Percentiles rank a stretch among this genome's conserved stretches.
Conservation (phyloP, 2,797 vertebrate species). For the Neosilurus mollespiculum region DNA sequence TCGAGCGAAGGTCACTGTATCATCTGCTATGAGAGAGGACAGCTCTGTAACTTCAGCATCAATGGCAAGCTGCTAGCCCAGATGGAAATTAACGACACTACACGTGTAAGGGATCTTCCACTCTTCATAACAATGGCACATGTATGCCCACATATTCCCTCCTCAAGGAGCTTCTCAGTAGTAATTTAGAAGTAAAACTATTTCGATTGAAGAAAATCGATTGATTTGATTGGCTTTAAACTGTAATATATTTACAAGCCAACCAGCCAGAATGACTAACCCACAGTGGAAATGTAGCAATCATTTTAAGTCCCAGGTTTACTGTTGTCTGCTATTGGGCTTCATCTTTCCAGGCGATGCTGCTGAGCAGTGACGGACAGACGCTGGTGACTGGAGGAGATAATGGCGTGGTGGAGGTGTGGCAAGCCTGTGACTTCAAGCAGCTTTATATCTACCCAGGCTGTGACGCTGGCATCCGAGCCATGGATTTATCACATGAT, state of each 20-base stretch:
- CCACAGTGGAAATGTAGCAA: not conserved
- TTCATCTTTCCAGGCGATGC: conserved; percentile 79
- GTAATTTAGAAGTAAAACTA: not conserved
- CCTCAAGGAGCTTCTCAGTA: not conserved
- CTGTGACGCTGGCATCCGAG: conserved; percentile 95
- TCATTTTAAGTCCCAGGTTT: not conserved
- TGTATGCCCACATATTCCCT: not conserved
- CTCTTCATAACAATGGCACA: not conserved
- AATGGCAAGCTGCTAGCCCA: conserved; percentile 97
- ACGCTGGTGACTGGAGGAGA: conserved; percentile 97
- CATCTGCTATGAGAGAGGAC: conserved; percentile 96
- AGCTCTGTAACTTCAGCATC: conserved; percentile 99
- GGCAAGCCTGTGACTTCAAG: conserved; percentile 99
- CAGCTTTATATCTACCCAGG: conserved; percentile 98
- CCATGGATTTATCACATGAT: conserved; percentile 98
- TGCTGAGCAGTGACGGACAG: conserved; percentile 97
- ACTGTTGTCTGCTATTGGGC: not conserved
- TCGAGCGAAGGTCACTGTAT: conserved; percentile 98
- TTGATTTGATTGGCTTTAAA: no score
- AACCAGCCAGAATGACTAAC: not conserved
- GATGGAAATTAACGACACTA: conserved; percentile 97
- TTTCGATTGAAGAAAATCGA: no score
- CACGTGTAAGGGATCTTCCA: conserved; percentile 76
- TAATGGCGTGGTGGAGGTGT: conserved; percentile 96
- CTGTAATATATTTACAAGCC: no score